Conservation (phyloP, 2,888 invertebrate genomes). For the Leptothorax acervorum region DNA sequence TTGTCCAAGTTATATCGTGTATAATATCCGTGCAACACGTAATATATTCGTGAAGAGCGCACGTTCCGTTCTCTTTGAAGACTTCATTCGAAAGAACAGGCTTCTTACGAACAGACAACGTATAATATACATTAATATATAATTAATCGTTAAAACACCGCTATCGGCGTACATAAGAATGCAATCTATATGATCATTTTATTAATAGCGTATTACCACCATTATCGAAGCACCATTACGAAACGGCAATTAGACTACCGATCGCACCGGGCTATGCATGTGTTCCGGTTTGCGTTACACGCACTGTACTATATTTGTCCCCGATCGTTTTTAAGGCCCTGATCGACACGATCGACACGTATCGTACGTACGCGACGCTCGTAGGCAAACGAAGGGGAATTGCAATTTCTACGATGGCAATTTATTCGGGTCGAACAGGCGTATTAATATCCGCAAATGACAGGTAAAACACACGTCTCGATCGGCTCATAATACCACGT, state of each 20-base stretch:
- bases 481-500: constrained; percentile 65
- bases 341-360: neutral
- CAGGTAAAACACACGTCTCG: constrained; percentile 70
- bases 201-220: constrained; percentile 27
- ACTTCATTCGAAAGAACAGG: neutral
- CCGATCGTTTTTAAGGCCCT: constrained; percentile 15
- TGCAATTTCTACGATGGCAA: constrained; percentile 64
- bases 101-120: neutral
- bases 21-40: neutral
- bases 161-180: neutral
- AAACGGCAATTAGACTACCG: constrained; percentile 31
- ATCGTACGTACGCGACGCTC: constrained; percentile 4
- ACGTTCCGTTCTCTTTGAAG: neutral
- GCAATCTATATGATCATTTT: constrained; percentile 3
- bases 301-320: neutral
- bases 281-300: constrained; percentile 16
- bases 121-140: neutral
- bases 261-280: neutral
- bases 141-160: constrained; percentile 27
- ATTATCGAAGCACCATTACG: constrained; percentile 20
- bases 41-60: neutral
- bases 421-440: constrained; percentile 64
- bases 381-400: constrained; percentile 64
- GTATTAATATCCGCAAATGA: constrained; percentile 71
- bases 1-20: neutral